Conservation (phyloP, 2,797 vertebrate species). For the Rhodeus uyekii region DNA sequence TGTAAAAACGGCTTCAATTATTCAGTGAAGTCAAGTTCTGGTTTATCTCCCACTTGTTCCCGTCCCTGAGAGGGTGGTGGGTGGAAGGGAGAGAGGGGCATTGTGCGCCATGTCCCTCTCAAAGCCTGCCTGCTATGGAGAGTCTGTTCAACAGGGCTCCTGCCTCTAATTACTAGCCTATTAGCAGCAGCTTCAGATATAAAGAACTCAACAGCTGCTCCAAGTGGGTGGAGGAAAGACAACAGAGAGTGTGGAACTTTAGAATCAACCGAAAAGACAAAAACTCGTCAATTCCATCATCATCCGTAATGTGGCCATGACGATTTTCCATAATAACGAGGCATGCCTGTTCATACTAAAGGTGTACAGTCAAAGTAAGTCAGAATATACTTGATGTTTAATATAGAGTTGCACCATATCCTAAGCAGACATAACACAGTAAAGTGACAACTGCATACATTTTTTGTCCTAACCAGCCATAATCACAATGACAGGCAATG, state of each 20-base stretch:
- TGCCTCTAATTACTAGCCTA: slow-evolving; percentile 74
- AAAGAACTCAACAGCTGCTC: slow-evolving; percentile 78
- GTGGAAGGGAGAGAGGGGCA: slow-evolving; percentile 53
- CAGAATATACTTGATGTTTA: not conserved
- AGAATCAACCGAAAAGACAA: not conserved
- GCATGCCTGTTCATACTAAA: not conserved
- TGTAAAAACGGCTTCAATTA: slow-evolving; percentile 76
- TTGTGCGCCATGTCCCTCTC: slow-evolving; percentile 32
- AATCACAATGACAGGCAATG: not conserved
- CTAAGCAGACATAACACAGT: slow-evolving; percentile 6
- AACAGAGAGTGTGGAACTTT: slow-evolving; percentile 66
- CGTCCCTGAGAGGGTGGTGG: slow-evolving; percentile 53
- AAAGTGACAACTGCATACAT: slow-evolving; percentile 4
- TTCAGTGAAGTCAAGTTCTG: slow-evolving; percentile 77
- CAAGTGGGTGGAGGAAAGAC: slow-evolving; percentile 62
- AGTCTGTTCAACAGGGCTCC: slow-evolving; percentile 70
- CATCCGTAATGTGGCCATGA: not conserved
- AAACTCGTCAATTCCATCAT: not conserved
- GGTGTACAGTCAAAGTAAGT: not conserved
- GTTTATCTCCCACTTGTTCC: slow-evolving; percentile 73
- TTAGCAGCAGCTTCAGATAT: slow-evolving; percentile 73
- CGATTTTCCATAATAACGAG: not conserved
- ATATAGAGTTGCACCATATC: not conserved
- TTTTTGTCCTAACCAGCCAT: not conserved
- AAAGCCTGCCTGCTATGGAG: slow-evolving; percentile 37